Percentiles rank a stretch among this genome's conserved stretches.
These are phyloP conservation scores for Misgurnus anguillicaudatus DNA, from an alignment of 2,113 vertebrate genomes.

Conservation along the genomic window DNA sequence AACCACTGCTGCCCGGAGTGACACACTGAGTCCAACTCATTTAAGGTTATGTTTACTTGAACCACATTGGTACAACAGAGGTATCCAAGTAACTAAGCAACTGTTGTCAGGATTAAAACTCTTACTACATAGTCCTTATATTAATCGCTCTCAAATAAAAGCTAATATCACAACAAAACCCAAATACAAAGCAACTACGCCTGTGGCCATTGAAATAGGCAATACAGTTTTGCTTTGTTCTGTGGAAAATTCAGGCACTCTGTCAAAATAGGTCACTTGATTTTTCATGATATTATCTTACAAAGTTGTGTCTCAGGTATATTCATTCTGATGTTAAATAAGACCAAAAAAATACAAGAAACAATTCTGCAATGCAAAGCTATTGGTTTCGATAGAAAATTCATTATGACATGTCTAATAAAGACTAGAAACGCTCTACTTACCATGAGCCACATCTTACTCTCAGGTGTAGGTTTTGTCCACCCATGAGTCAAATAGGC, in stretches of 20 bases:
- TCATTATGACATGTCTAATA: neutral
- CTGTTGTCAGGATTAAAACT: conserved; percentile 56
- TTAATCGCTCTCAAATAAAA: neutral
- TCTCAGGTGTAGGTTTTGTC: conserved; percentile 22
- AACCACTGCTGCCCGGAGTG: neutral
- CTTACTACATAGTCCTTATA: conserved; percentile 1
- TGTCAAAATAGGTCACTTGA: too few species aligned
- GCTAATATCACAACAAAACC: neutral
- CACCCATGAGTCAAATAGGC: neutral
- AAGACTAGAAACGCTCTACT: neutral
- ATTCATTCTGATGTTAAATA: too few species aligned
- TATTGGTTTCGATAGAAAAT: neutral
- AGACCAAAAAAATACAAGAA: too few species aligned
- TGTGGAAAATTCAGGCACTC: too few species aligned
- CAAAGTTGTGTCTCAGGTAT: too few species aligned
- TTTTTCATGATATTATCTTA: too few species aligned
- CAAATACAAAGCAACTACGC: neutral
- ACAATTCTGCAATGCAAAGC: too few species aligned
- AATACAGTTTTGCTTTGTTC: too few species aligned
- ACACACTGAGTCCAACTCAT: conserved; percentile 3
- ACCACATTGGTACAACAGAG: conserved; percentile 11
- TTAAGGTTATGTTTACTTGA: conserved; percentile 39
- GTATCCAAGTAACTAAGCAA: conserved; percentile 55
- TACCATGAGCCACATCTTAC: conserved; percentile 43
- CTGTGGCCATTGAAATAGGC: neutral